These are phyloP conservation scores for Paelopatides confundens DNA, from an alignment of 53 echinoderm and acorn worm genomes.

Conservation along the genomic window DNA sequence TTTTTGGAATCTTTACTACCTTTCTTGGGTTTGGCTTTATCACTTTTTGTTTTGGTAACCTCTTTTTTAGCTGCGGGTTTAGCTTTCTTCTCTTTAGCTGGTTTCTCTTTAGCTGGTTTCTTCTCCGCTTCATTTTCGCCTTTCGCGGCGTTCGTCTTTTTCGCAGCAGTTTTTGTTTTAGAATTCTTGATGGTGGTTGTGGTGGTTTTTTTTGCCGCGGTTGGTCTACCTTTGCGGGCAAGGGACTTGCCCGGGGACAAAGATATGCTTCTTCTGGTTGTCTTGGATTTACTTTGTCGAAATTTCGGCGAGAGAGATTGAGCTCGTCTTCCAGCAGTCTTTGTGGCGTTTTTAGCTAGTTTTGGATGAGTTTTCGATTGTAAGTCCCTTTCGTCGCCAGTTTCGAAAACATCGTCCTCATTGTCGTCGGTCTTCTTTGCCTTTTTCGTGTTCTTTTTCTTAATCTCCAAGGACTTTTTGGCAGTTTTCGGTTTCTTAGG, in stretches of 20 bases:
- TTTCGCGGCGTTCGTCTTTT: neutral
- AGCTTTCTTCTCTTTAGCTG: neutral
- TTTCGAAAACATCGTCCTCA: neutral
- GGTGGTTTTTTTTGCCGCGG: neutral
- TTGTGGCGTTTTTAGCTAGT: neutral
- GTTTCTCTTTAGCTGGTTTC: neutral
- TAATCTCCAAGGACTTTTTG: neutral
- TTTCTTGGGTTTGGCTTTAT: neutral
- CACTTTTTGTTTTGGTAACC: neutral
- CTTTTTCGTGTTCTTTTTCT: conserved; percentile 31
- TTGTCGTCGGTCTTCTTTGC: neutral
- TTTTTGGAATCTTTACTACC: too few relatives aligned
- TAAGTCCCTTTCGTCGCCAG: neutral
- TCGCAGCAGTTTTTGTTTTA: neutral
- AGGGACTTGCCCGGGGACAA: neutral
- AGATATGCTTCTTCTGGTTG: conserved; percentile 3
- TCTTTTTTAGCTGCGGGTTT: neutral
- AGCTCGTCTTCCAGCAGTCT: neutral
- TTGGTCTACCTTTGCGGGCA: neutral
- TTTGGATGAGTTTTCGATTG: neutral
- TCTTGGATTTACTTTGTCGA: conserved; percentile 65
- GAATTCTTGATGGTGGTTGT: neutral
- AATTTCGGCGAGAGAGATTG: conserved; percentile 61
- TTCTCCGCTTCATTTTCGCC: neutral
- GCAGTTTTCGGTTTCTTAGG: conserved; percentile 41